Evolutionary conservation across 2,888 invertebrate genomes (phyloP), one percentile per base, ranked within the genome.

Genomic region (Harmothoe impar): DNA sequence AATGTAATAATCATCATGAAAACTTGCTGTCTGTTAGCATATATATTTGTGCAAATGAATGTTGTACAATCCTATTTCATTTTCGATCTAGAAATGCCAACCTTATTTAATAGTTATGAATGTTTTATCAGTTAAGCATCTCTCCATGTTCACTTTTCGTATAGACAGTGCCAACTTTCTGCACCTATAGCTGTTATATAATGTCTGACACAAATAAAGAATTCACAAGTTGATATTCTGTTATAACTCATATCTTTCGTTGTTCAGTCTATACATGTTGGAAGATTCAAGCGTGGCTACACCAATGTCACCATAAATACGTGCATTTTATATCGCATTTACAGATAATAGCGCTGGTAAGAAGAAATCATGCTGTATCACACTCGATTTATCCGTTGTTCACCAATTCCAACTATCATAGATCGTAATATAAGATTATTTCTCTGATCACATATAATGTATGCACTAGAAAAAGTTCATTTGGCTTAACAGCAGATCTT

Each of bases 161-260:
- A 62, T 62, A 62, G 72, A 29, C 72, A 72, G 29, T 72, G 72
- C 29, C 72, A 72, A 72, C 72, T n/a, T 72, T 29, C 25, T 29
- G 72, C 72, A 72, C 72, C 72, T 72, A 72, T 1, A 72, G 62
- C 23, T 72, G 29, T 72, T 72, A 72, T 72, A 72, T 3, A n/a
- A 15, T 72, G 72, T 25, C 31, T 72, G n/a, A 68, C 72, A 72
- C 72, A n/a, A 72, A 72, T 72, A 72, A 72, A 62, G 25, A 12
- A n/a, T n/a, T 68, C 68, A 68, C 68, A 68, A n/a, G 25, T 29
- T 62, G n/a, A 62, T 15, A 72, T 72, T 72, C 25, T 17, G 72
- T 72, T 29, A 72, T 72, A 72, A 72, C 72, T 72, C 72, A 72
- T 29, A n/a, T 62, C 7, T 20, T 62, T 72, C 72, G 72, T 72